A percentile compares a stretch with the other conserved stretches of the same genome.
These are phyloP conservation scores for Heliangelus exortis DNA, from an alignment of 2,797 vertebrate species.

Conservation along the genomic window DNA sequence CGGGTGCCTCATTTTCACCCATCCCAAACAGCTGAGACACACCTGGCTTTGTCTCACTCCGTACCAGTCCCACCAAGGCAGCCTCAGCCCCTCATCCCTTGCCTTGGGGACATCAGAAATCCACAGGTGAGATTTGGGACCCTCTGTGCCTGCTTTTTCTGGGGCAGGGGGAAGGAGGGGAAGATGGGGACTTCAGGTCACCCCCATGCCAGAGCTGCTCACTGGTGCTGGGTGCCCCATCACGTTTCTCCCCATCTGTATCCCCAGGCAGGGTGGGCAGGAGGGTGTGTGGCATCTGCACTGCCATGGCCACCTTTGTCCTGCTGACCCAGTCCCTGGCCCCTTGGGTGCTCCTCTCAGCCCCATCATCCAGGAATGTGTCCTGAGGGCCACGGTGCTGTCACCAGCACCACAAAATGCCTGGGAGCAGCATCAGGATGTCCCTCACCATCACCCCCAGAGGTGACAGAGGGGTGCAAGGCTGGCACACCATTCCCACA, in stretches of 20 bases:
- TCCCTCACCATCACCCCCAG: accelerated
- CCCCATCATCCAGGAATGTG: background rate
- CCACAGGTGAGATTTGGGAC: background rate
- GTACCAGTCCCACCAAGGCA: background rate
- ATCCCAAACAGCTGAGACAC: background rate
- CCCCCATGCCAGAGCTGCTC: background rate
- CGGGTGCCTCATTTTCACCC: accelerated
- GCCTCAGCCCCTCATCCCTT: background rate
- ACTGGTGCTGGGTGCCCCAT: background rate
- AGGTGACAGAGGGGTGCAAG: background rate
- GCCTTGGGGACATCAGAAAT: background rate
- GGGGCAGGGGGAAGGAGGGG: background rate
- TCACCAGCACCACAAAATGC: accelerated
- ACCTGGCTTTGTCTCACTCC: background rate
- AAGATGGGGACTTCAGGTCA: background rate
- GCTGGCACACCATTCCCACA: accelerated
- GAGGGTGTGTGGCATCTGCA: background rate
- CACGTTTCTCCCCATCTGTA: accelerated
- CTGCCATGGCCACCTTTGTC: background rate
- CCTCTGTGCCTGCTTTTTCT: accelerated
- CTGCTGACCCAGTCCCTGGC: background rate
- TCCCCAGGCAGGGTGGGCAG: no score
- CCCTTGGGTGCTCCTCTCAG: accelerated
- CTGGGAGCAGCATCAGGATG: accelerated
- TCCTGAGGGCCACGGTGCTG: background rate